A percentile compares a stretch with the other conserved stretches of the same genome.
Evolutionary conservation across 2,113 vertebrate species (phyloP).

Genomic region (Elanus axillaris): DNA sequence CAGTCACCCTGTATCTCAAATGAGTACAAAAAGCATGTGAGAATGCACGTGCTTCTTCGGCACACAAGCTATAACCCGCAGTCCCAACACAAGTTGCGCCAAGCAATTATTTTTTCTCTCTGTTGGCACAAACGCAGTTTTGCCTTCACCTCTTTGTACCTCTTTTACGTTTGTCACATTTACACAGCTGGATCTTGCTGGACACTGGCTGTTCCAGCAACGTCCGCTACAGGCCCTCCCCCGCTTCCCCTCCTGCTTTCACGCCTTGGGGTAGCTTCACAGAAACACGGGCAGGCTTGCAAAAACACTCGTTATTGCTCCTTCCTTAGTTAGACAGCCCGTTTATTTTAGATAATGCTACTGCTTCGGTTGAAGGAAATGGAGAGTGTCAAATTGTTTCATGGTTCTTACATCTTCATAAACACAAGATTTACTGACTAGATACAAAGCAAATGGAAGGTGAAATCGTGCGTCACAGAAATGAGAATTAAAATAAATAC

Average conservation of each 20-base stretch:
- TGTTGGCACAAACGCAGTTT: not conserved
- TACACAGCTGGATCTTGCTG: not conserved
- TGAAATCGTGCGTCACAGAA: not conserved
- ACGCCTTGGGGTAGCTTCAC: not conserved
- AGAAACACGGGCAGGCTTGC: rapidly evolving
- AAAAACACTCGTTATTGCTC: not conserved
- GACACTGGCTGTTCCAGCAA: not conserved
- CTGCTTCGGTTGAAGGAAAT: not conserved
- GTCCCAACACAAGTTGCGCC: not conserved
- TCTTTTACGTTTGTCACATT: not conserved
- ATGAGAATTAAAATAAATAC: not conserved
- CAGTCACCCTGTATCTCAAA: not conserved
- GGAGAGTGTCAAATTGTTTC: not conserved
- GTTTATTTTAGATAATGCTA: not conserved
- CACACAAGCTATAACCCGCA: not conserved
- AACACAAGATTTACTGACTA: not conserved
- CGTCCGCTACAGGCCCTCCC: not conserved
- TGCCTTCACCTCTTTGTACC: not conserved
- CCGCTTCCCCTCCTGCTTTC: not conserved
- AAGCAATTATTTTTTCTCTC: not conserved
- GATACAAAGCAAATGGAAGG: not conserved
- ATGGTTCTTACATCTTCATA: not conserved
- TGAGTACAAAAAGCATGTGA: not conserved
- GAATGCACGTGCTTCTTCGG: not conserved
- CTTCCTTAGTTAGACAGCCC: not conserved